Conservation (phyloP, 2,888 invertebrate genomes). For the Megastigmus dorsalis region DNA sequence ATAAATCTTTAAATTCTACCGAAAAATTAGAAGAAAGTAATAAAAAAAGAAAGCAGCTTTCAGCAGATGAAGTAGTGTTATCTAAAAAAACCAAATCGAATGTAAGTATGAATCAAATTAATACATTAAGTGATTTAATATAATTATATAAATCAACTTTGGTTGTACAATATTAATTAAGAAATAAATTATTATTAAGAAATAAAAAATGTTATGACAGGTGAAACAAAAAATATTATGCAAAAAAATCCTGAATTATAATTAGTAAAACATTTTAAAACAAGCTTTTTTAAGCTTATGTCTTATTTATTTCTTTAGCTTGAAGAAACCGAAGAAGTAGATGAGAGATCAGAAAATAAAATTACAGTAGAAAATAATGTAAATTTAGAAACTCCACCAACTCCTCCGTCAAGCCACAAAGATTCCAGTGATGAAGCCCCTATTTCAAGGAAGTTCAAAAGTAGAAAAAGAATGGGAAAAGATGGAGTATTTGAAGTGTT, state of each 20-base stretch:
- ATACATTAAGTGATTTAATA: too few species aligned
- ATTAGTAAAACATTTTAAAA: too few species aligned
- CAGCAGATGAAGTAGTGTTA: constrained; percentile 10
- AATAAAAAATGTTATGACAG: neutral
- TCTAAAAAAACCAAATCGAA: constrained; percentile 40
- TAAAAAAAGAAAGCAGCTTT: constrained; percentile 65
- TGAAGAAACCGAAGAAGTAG: constrained; percentile 27
- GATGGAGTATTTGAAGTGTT: constrained; percentile 75
- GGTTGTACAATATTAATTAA: constrained; percentile 43
- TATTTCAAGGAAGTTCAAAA: constrained; percentile 56
- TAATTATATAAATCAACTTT: neutral
- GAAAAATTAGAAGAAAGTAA: constrained; percentile 34
- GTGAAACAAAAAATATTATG: too few species aligned
- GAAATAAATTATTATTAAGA: neutral
- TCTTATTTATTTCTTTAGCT: neutral
- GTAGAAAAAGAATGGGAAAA: constrained; percentile 53
- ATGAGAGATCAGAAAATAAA: constrained; percentile 64
- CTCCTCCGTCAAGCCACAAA: constrained; percentile 66
- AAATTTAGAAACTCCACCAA: constrained; percentile 64
- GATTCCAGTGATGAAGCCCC: constrained; percentile 64
- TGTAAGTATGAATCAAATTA: too few species aligned
- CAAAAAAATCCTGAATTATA: too few species aligned
- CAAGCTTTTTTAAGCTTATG: too few species aligned
- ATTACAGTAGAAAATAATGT: constrained; percentile 41
- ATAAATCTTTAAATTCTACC: constrained; percentile 11